Base-by-base conservation (phyloP, 2,113 vertebrate species). In the Bothrops jararaca region DNA sequence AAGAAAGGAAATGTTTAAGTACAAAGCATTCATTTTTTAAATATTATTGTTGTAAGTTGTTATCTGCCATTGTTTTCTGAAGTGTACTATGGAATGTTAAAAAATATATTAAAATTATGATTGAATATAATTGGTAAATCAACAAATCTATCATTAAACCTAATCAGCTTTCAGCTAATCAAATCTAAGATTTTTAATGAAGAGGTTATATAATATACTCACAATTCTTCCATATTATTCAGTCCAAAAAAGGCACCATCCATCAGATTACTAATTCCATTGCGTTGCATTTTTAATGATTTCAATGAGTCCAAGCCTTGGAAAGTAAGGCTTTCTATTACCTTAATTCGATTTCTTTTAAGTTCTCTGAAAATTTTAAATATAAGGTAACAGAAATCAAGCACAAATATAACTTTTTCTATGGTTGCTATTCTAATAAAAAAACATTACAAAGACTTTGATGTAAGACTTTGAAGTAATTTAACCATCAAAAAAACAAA, bases 221-320 rank as follows among this genome's bases (percentile, higher is more conserved):
- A 98, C 98, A 98, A 48, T 94, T 98, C 99, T 94, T 99, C 99
- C 96, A 99, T 99, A 96, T 98, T 99, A 95, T 98, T 98, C 91
- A 99, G 97, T 94, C 99, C 99, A 97, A 99, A 99, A 96, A 99
- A 99, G 0, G 99, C 99, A 90, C 99, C 99, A 89, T 99, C 99
- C 98, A 99, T 99, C 53, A 99, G 98, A 96, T 98, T 98, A 87
- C 97, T 98, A 95, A 99, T 98, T 95, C 98, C 98, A 92, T 99
- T 99, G 93, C 98, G 98, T 91, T 99, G 99, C 98, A 99, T 98
- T 97, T 99, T 99, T 96, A 99, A 97, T 39, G 98, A 99, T 94
- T 98, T 98, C 93, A 99, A 97, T 26, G 98, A 98, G 26, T 99
- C 99, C 96, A 99, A 97, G 5, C 98, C 99, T 97, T 99, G 99